Percentiles rank a stretch among this genome's conserved stretches.
These are phyloP conservation scores for Poecilia velifera DNA, from an alignment of 2,797 vertebrate genomes.

Conservation along the genomic window DNA sequence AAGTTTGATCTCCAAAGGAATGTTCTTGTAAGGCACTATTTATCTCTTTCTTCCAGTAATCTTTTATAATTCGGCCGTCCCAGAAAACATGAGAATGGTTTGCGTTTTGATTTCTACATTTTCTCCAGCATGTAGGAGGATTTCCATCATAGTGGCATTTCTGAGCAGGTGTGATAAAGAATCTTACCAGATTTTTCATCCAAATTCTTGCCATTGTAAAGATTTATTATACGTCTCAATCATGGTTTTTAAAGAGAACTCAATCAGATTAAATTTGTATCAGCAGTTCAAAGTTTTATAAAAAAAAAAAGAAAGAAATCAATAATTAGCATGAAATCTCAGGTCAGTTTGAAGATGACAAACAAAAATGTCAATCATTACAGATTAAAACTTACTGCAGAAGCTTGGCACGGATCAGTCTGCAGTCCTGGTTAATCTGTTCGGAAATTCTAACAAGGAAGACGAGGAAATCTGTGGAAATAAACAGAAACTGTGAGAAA, in stretches of 20 bases:
- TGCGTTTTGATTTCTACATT: too few relatives aligned
- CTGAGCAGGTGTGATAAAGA: too few relatives aligned
- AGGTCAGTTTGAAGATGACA: background rate
- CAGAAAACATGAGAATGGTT: too few relatives aligned
- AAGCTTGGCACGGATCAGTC: slow-evolving; percentile 40
- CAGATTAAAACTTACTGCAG: slow-evolving; percentile 64
- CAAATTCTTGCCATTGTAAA: too few relatives aligned
- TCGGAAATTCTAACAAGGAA: slow-evolving; percentile 63
- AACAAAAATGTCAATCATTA: background rate
- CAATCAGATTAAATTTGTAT: background rate
- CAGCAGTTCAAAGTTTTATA: background rate
- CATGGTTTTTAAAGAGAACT: background rate
- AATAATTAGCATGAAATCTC: background rate
- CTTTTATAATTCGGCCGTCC: too few relatives aligned
- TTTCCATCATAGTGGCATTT: too few relatives aligned
- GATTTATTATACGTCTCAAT: too few relatives aligned
- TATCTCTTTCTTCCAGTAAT: too few relatives aligned
- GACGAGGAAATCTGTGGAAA: slow-evolving; percentile 79
- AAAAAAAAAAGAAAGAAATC: background rate
- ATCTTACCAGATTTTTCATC: too few relatives aligned
- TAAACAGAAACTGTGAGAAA: slow-evolving; percentile 35
- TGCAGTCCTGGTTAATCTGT: slow-evolving; percentile 59
- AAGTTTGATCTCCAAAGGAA: too few relatives aligned
- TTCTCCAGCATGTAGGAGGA: too few relatives aligned
- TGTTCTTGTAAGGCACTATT: too few relatives aligned